Base-by-base conservation (phyloP, 1,140 invertebrate species). In the Coenobita brevimanus region DNA sequence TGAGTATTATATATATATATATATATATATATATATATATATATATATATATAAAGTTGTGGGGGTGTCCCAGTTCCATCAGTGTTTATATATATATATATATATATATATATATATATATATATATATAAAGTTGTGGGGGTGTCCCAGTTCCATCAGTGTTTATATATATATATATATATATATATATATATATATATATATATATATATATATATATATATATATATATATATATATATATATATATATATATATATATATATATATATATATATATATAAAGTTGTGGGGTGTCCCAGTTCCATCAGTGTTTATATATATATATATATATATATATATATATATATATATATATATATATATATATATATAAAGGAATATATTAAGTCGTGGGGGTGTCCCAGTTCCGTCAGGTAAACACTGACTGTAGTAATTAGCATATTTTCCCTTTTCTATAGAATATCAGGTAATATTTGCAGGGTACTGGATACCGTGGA, bases 101-200 rank as follows among this genome's bases (percentile, higher is more conserved):
- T 80, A 80, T 80, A 80, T 80, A 80, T 80, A 80, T 62, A 80
- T 80, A 80, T 80, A 80, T 60, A 78, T 76, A 17, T 30, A 17
- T 30, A n/a, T 67, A 30, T 67, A 30, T 17, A 30, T 67, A 30
- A 17, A 30, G 13, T 8, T 30, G 8, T 67, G 24, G 8, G 8
- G 8, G 8, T 67, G 8, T n/a, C 6, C 8, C 6, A 17, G 24
- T 67, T 8, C 13, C 24, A n/a, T 67, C 13, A 17, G 8, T 67
- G 24, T n/a, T 8, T 17, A 17, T 67, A 17, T n/a, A 30, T 30
- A 67, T 67, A 67, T 67, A 67, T 67, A 67, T 67, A 67, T 67
- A 67, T 67, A 67, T 67, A 67, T 67, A 67, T 67, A 67, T 67
- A 67, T 67, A 67, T 67, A 67, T 67, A 67, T 67, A 67, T 67